phyloP scores from a whole-genome alignment of 1,140 invertebrate genomes.

The Cydia strobilella region DNA sequence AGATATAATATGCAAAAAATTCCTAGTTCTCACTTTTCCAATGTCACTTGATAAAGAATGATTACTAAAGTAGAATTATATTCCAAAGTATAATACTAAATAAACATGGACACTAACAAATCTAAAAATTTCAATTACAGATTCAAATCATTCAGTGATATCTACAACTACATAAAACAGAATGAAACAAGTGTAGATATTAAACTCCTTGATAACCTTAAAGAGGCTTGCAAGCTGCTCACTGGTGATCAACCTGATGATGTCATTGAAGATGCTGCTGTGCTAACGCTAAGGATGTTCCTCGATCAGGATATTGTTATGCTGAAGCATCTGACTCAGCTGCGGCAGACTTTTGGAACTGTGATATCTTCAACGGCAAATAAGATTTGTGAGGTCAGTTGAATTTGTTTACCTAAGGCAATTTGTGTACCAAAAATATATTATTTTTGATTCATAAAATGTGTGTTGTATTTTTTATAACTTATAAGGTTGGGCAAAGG shows the following conservation, averaged over 20 bases:
- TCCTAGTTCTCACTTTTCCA: not conserved
- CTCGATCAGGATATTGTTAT: conserved; percentile 82
- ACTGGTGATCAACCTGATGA: conserved; percentile 78
- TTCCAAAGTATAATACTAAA: too few relatives aligned
- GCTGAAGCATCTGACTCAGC: conserved; percentile 76
- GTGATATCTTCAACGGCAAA: conserved; percentile 72
- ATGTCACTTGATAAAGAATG: not conserved
- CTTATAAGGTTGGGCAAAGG: too few relatives aligned
- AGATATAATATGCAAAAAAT: too few relatives aligned
- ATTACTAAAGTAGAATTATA: not conserved
- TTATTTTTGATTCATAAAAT: too few relatives aligned
- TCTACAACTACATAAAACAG: conserved; percentile 62
- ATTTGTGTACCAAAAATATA: too few relatives aligned
- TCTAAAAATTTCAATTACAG: conserved; percentile 40
- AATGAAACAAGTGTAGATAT: conserved; percentile 53
- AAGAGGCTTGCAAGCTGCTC: conserved; percentile 63
- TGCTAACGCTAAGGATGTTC: conserved; percentile 83
- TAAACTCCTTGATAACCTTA: conserved; percentile 52
- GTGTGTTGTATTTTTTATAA: too few relatives aligned
- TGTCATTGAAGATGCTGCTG: conserved; percentile 82
- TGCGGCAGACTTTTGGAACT: conserved; percentile 81
- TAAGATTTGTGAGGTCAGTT: conserved; percentile 80
- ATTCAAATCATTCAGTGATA: conserved; percentile 66
- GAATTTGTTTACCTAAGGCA: conserved; percentile 2
- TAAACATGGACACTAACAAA: too few relatives aligned